phyloP scores from a whole-genome alignment of 2,888 invertebrate species.

The Plebejus argus region DNA sequence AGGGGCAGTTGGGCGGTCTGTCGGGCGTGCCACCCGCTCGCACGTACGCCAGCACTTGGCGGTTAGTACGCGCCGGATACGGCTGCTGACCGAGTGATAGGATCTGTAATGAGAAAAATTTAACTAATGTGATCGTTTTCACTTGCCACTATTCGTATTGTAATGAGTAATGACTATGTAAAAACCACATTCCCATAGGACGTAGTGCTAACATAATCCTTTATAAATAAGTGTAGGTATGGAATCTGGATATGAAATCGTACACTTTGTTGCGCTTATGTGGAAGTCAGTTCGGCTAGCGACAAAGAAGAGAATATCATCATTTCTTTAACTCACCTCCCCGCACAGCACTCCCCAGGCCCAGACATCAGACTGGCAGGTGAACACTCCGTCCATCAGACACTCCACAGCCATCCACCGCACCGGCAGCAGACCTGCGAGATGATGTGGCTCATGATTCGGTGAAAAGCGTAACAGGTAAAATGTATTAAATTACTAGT shows the following conservation, averaged over 20 bases:
- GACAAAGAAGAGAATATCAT: background rate
- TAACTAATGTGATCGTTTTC: too few species aligned
- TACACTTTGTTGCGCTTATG: too few species aligned
- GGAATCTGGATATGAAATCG: too few species aligned
- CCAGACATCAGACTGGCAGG: constrained; percentile 98
- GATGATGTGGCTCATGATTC: background rate
- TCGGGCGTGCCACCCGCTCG: constrained; percentile 92
- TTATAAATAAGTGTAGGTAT: too few species aligned
- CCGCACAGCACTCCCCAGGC: constrained; percentile 96
- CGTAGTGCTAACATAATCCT: too few species aligned
- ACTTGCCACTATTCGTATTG: too few species aligned
- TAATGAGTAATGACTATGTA: too few species aligned
- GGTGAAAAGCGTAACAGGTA: too few species aligned
- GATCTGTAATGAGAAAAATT: constrained; percentile 69
- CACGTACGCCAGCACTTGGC: constrained; percentile 95
- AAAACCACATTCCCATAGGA: too few species aligned
- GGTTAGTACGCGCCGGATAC: constrained; percentile 95
- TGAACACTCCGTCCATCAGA: constrained; percentile 96
- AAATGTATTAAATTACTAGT: too few species aligned
- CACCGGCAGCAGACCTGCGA: constrained; percentile 91
- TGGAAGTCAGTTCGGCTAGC: too few species aligned
- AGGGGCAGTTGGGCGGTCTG: constrained; percentile 91
- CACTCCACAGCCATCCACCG: constrained; percentile 99
- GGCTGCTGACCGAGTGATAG: constrained; percentile 98
- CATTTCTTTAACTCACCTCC: constrained; percentile 81